phyloP scores from a whole-genome alignment of 2,797 vertebrate genomes.

The Diplodus sargus region DNA sequence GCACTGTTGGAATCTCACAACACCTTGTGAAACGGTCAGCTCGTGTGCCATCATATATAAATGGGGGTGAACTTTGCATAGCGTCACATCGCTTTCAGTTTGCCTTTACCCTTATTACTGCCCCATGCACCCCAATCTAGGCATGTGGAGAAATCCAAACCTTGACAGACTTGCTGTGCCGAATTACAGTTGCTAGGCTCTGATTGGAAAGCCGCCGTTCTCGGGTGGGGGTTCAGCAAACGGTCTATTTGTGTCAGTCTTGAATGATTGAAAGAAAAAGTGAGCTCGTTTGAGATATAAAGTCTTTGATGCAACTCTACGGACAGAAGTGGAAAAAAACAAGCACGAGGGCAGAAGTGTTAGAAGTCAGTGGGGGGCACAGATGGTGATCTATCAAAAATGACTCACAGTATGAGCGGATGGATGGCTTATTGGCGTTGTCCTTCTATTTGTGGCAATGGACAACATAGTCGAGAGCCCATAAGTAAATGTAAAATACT shows the following conservation, averaged over 20 bases:
- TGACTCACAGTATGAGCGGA: constrained; percentile 81
- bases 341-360: constrained; percentile 58
- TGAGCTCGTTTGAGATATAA: constrained; percentile 29
- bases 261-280: constrained; percentile 28
- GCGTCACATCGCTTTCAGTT: background rate
- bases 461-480: constrained; percentile 62
- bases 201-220: background rate
- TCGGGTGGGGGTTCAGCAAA: constrained; percentile 43
- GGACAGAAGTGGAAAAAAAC: constrained; percentile 52
- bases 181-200: constrained; percentile 13
- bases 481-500: constrained; percentile 60
- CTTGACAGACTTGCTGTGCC: background rate
- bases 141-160: background rate
- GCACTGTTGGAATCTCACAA: background rate
- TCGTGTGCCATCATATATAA: background rate
- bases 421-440: constrained; percentile 80
- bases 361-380: constrained; percentile 66
- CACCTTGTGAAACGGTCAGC: background rate
- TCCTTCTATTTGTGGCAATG: constrained; percentile 67
- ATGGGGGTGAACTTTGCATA: background rate
- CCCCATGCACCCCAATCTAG: no score
- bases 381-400: constrained; percentile 80
- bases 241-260: constrained; percentile 24
- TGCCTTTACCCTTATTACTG: background rate
- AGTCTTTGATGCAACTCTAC: constrained; percentile 42